Evolutionary conservation across 2,113 vertebrate genomes (phyloP), one percentile per base, ranked within the genome.

Genomic region (Orcinus orca): DNA sequence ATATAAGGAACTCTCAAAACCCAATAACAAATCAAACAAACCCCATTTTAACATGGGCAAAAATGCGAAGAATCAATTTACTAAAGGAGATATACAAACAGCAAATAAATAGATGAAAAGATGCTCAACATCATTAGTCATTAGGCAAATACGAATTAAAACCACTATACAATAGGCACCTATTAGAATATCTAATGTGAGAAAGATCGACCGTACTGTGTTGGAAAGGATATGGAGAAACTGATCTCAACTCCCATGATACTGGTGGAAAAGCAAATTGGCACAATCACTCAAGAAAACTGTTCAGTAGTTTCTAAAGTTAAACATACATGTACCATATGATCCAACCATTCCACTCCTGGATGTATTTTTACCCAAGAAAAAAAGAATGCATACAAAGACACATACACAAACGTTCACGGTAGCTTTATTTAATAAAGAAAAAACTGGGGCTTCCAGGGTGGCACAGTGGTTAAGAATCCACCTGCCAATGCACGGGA

Each of bases 131-230:
- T 53, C 14, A 65, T 68, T 36, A 93, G 33, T 44, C 21, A 80
- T 26, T 38, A 70, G 62, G 25, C 31, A 65, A 95, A 95, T 67
- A 44, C n/a, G 85, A 93, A 85, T 74, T 89, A 94, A 84, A 97
- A 87, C 26, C 44, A 90, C 36, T 90, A 67, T 41, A 11, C 60
- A 74, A 23, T 33, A 76, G 7, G 26, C 29, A 44, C 21, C n/a
- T 55, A 67, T 11, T 17, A 81, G 41, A 84, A 91, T 36, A 23
- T 25, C 55, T 63, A 38, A 80, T 23, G 8, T 50, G n/a, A 85
- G 38, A 88, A 93, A 82, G 9, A 90, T 4, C 23, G 11, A 63
- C 31, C 38, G 67, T 26, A 68, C 0, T 76, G 44, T 76, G 31
- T 3, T 95, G 29, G 31, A 92, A 95, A 91, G 44, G 53, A 92